Conservation (phyloP, 2,888 invertebrate genomes). For the Drosophila anceps region DNA sequence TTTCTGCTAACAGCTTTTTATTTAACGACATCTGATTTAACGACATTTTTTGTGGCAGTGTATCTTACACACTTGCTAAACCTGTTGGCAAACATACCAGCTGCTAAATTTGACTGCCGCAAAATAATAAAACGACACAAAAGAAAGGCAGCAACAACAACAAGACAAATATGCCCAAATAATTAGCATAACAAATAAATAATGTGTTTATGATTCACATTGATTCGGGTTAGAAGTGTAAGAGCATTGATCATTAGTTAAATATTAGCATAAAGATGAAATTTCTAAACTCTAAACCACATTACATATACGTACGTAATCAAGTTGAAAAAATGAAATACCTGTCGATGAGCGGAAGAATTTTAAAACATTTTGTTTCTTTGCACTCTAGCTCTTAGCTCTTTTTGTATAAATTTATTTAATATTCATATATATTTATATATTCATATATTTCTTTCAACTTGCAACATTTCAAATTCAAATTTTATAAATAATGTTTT, state of each 20-base stretch:
- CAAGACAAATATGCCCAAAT: conserved; percentile 5
- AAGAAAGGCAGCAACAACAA: conserved; percentile 2
- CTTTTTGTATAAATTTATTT: no score
- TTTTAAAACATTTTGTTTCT: neutral
- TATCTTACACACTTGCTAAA: conserved; percentile 27
- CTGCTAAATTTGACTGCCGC: conserved; percentile 35
- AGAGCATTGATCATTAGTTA: neutral
- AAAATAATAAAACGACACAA: conserved; percentile 4
- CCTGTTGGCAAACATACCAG: conserved; percentile 14
- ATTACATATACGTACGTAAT: conserved; percentile 4
- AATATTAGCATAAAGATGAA: conserved; percentile 11
- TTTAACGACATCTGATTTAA: neutral
- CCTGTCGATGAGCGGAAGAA: neutral
- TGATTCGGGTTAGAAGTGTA: neutral
- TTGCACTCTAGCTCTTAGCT: no score
- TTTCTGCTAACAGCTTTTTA: neutral
- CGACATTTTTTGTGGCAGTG: conserved; percentile 23
- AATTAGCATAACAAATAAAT: conserved; percentile 43
- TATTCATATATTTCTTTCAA: no score
- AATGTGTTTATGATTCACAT: conserved; percentile 37
- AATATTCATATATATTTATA: no score
- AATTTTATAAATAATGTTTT: no score
- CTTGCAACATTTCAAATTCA: no score
- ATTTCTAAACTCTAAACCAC: neutral
- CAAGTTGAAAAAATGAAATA: no score